These are phyloP conservation scores for Pseudois nayaur DNA, from an alignment of 2,113 vertebrate species.

Conservation along the genomic window DNA sequence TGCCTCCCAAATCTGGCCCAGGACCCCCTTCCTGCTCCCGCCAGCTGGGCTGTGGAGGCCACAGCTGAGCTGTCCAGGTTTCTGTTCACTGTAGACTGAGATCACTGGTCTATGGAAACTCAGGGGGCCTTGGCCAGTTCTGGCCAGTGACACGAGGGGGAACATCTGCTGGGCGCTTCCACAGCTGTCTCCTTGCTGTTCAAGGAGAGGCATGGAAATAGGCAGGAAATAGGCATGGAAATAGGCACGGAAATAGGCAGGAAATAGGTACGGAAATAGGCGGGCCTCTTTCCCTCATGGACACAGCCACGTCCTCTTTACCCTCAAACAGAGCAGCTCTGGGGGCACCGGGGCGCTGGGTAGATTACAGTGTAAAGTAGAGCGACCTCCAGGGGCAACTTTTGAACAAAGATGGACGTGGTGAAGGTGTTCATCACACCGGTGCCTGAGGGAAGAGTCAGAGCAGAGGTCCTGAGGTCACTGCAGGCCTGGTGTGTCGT, in stretches of 20 bases:
- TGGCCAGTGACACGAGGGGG: neutral
- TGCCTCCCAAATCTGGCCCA: neutral
- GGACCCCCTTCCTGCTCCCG: neutral
- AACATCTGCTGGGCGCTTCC: neutral
- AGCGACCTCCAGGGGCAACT: neutral
- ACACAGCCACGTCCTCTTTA: neutral
- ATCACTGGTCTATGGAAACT: rapidly evolving
- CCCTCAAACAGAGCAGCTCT: neutral
- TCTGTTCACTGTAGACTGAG: rapidly evolving
- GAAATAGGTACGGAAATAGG: neutral
- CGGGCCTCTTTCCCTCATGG: rapidly evolving
- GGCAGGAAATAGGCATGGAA: neutral
- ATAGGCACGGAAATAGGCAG: neutral
- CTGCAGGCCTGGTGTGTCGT: neutral
- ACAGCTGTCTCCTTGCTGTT: neutral
- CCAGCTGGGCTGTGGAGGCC: rapidly evolving
- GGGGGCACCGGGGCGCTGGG: too few species aligned
- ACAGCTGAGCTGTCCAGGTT: rapidly evolving
- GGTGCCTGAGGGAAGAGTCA: neutral
- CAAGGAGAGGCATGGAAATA: neutral
- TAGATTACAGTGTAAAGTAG: neutral
- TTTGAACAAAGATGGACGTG: neutral
- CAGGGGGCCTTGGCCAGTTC: neutral
- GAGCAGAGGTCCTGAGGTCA: neutral
- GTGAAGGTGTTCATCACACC: neutral